A percentile compares a stretch with the other conserved stretches of the same genome.
phyloP scores from a whole-genome alignment of 2,888 invertebrate species.

The Ferdinandea cuprea region DNA sequence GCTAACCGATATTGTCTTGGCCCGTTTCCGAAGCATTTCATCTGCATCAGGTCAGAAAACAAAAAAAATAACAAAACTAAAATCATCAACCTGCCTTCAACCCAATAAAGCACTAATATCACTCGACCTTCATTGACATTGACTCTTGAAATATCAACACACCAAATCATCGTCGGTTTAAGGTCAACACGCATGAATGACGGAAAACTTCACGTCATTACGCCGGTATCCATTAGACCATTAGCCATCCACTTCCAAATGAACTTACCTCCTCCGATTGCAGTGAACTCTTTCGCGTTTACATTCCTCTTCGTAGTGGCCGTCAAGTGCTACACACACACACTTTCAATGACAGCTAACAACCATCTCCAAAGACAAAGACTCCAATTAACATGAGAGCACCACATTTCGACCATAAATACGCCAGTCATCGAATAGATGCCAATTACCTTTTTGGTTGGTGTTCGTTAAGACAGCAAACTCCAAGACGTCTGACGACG shows the following conservation, averaged over 20 bases:
- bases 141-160: constrained; percentile 3
- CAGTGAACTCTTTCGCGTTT: constrained; percentile 41
- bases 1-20: too few relatives aligned
- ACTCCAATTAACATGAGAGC: constrained; percentile 66
- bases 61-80: too few relatives aligned
- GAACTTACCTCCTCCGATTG: constrained; percentile 12
- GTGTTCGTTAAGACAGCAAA: constrained; percentile 1
- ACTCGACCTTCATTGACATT: constrained; percentile 43
- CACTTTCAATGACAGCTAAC: constrained; percentile 68
- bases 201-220: constrained; percentile 6
- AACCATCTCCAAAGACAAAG: constrained; percentile 58
- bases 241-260: constrained; percentile 7
- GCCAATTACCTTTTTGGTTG: constrained; percentile 58
- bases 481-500: constrained; percentile 27
- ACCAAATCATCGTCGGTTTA: constrained; percentile 20
- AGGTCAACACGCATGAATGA: constrained; percentile 13
- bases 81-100: background rate
- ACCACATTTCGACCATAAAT: constrained; percentile 59
- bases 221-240: background rate
- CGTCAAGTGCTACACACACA: constrained; percentile 30
- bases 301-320: constrained; percentile 17
- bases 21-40: too few relatives aligned
- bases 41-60: too few relatives aligned
- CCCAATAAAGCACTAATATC: constrained; percentile 30
- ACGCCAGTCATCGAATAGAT: constrained; percentile 46